Evolutionary conservation across 2,113 vertebrate genomes (phyloP).

Genomic region (Notiomystis cincta): DNA sequence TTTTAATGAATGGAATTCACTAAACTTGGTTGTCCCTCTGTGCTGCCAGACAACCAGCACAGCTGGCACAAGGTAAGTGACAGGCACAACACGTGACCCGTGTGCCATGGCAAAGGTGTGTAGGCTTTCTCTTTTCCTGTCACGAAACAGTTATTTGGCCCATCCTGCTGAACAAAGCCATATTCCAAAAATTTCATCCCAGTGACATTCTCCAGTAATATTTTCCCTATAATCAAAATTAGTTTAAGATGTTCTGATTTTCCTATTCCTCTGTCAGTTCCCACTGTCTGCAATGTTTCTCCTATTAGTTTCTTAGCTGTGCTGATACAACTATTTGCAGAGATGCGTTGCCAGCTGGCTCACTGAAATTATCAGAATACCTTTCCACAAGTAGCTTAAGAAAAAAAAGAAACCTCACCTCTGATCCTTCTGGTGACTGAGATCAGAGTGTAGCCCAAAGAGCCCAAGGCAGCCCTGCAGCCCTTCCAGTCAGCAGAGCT

Average conservation of each 20-base stretch:
- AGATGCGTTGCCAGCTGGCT: not conserved
- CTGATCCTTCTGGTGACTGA: not conserved
- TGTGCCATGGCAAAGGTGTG: accelerated
- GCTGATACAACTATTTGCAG: not conserved
- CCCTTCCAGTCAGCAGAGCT: not conserved
- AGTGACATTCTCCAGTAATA: not conserved
- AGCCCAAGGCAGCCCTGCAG: not conserved
- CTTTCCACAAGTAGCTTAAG: not conserved
- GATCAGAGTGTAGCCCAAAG: not conserved
- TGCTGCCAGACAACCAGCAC: not conserved
- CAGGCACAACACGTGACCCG: not conserved
- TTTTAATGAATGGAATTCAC: not conserved
- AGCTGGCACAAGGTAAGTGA: not conserved
- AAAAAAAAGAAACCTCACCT: not conserved
- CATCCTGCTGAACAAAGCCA: not conserved
- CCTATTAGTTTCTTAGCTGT: not conserved
- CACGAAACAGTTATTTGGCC: not conserved
- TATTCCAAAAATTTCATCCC: not conserved
- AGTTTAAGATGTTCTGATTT: not conserved
- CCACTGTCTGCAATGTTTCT: not conserved
- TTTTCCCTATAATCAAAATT: not conserved
- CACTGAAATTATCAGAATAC: not conserved
- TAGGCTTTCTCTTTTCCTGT: not conserved
- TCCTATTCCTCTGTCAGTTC: not conserved
- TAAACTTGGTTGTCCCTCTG: not conserved